Evolutionary conservation across 2,113 vertebrate genomes (phyloP).

Genomic region (Oceanodroma tethys): DNA sequence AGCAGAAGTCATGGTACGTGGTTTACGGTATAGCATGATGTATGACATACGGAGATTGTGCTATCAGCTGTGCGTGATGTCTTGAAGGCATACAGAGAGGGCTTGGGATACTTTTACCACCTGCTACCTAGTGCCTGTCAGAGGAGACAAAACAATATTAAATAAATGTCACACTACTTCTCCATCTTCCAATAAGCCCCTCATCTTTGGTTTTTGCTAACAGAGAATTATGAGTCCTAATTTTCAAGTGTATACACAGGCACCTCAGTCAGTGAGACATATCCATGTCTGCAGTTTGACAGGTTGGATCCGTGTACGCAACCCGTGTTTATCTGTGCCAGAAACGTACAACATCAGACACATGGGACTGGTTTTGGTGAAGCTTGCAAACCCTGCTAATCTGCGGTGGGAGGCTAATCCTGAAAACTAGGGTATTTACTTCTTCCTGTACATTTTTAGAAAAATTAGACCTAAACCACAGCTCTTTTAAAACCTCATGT

Average conservation of each 20-base stretch:
- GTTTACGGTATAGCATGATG: fast-evolving
- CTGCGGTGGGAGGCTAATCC: not conserved
- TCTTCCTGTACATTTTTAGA: not conserved
- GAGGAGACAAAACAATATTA: not conserved
- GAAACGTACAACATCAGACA: not conserved
- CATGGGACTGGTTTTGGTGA: not conserved
- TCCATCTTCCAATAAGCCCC: not conserved
- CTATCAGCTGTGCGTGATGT: not conserved
- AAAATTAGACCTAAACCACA: not conserved
- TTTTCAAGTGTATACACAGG: not conserved
- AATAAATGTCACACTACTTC: not conserved
- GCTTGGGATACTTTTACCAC: not conserved
- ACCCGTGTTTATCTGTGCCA: not conserved
- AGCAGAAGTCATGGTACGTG: not conserved
- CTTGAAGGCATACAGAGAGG: not conserved
- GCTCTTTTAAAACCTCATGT: not conserved
- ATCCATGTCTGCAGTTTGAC: not conserved
- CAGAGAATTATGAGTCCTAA: not conserved
- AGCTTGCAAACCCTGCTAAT: not conserved
- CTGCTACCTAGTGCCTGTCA: not conserved
- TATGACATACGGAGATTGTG: not conserved
- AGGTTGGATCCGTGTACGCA: not conserved
- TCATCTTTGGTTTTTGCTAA: not conserved
- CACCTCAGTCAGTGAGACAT: not conserved
- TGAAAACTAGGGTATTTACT: not conserved